Base-by-base conservation (phyloP, 2,113 vertebrate species). In the Scartelaos histophorus region DNA sequence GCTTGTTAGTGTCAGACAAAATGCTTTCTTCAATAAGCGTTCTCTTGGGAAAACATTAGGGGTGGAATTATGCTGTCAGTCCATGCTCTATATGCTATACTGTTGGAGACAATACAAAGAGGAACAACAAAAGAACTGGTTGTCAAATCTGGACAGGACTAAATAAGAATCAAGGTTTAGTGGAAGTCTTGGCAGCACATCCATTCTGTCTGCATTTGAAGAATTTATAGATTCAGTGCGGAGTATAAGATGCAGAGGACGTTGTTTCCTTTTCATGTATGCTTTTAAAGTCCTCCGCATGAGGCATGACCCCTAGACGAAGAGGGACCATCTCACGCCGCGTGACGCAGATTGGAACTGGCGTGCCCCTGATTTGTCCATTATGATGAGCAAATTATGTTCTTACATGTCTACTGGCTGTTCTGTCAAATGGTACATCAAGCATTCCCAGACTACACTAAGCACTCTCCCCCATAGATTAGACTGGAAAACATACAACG, bases 331-430 rank as follows among this genome's bases (percentile, higher is more conserved):
- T 86, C 74, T 75, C 80, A 85, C 67, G 81, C 29, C 76, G 69
- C 60, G 67, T 89, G 87, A 89, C 81, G 74, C 73, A 89, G 80
- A 91, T 87, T 88, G 81, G 83, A 88, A 75, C 77, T 89, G 90
- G 85, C 84, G 60, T 88, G 87, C 79, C 89, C 87, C 88, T 88
- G 82, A 90, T 90, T 90, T 85, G 87, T 89, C 87, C 80, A 85
- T 86, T 83, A 85, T 85, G 86, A 90, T 89, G 89, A 89, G 76
- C 82, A 90, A 90, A 91, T 90, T 79, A 90, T 86, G 76, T 77
- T 82, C 83, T 85, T 85, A 86, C 83, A 87, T 88, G 88, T 90
- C 88, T 85, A 83, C 84, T 88, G 88, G 89, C 82, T 84, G 78
- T 83, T 86, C 85, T 87, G 80, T 90, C 89, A 88, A 88, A 88